Evolutionary conservation across 2,113 vertebrate species (phyloP).

Genomic region (Burhinus bistriatus): DNA sequence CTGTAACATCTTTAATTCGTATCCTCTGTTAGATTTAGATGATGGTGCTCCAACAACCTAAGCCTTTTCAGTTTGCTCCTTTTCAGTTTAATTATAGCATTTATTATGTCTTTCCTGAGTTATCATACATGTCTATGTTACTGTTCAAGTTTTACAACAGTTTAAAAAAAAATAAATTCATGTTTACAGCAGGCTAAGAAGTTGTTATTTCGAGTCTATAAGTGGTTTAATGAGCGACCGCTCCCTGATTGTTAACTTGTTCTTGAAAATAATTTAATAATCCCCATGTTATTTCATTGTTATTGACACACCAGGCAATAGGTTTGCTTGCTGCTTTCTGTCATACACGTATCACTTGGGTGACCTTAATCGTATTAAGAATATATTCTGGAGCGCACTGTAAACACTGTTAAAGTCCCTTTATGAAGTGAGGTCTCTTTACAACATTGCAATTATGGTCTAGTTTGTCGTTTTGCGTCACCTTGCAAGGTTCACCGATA

Average conservation of each 20-base stretch:
- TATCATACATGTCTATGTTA: neutral
- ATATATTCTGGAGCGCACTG: neutral
- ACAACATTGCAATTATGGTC: rapidly evolving
- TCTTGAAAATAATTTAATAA: neutral
- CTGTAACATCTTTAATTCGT: neutral
- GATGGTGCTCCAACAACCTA: neutral
- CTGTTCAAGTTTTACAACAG: neutral
- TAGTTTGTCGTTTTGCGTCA: neutral
- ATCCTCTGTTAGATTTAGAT: neutral
- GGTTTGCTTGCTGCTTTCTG: neutral
- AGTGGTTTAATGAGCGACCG: neutral
- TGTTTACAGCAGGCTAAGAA: neutral
- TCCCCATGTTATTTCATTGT: neutral
- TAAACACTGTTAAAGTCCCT: neutral
- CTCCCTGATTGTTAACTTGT: neutral
- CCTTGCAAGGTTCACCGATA: neutral
- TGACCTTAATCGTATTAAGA: neutral
- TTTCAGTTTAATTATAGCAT: neutral
- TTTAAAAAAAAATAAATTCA: neutral
- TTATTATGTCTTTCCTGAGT: neutral
- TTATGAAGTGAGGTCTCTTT: neutral
- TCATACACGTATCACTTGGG: neutral
- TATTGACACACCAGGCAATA: neutral
- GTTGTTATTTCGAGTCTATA: neutral
- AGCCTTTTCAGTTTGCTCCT: neutral